A percentile compares a stretch with the other conserved stretches of the same genome.
Evolutionary conservation across 2,888 invertebrate species (phyloP).

Genomic region (Gonocerus acuteangulatus): DNA sequence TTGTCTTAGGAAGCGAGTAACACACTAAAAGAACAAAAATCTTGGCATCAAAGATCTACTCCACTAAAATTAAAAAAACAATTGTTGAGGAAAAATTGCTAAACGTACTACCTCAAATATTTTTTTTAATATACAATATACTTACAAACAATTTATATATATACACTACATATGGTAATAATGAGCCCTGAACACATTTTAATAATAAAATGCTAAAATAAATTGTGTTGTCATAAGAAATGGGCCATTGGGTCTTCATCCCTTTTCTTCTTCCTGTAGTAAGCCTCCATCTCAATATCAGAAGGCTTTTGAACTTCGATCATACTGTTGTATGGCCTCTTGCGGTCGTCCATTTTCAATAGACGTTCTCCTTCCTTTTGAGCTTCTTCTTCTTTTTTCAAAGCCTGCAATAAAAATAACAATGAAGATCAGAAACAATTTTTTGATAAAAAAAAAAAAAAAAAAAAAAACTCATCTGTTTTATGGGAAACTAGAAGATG

Average conservation of each 20-base stretch:
- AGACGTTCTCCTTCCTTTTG: conserved; percentile 56
- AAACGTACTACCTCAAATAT: no score
- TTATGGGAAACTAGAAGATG: not conserved
- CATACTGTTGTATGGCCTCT: conserved; percentile 89
- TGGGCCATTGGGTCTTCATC: conserved; percentile 92
- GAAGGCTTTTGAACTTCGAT: conserved; percentile 74
- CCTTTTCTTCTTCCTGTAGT: conserved; percentile 72
- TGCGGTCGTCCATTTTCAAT: conserved; percentile 73
- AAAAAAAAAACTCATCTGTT: no score
- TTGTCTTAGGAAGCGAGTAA: no score
- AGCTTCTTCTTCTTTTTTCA: conserved; percentile 56
- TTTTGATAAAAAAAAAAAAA: conserved; percentile 1
- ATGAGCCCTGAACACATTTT: no score
- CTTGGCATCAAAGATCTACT: no score
- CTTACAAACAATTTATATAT: no score
- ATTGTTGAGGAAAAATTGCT: no score
- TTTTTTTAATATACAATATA: no score
- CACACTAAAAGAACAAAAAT: no score
- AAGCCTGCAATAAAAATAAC: conserved; percentile 46
- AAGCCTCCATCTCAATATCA: conserved; percentile 89
- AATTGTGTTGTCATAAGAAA: conserved; percentile 52
- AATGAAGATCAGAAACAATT: conserved; percentile 2
- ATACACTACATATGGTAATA: no score
- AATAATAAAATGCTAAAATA: no score
- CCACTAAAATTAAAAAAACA: no score